These are phyloP conservation scores for Tachina lurida DNA, from an alignment of 2,888 invertebrate species.

Conservation along the genomic window DNA sequence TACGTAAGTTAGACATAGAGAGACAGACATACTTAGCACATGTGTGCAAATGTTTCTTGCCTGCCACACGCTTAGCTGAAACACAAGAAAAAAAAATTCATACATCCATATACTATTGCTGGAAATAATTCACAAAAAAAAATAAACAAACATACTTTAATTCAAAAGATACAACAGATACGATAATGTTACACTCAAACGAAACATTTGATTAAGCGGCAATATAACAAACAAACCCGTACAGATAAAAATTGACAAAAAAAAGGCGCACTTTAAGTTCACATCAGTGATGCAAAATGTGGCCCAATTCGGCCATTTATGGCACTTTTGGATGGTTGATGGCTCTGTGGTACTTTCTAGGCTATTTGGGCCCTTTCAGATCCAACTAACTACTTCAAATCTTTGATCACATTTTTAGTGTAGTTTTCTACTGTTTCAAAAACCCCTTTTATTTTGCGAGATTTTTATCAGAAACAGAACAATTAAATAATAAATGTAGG, in stretches of 20 bases:
- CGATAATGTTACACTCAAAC: slow-evolving; percentile 60
- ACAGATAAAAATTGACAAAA: background rate
- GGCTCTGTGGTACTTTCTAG: too few species aligned
- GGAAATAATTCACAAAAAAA: background rate
- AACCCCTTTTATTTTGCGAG: too few species aligned
- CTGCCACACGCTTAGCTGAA: slow-evolving; percentile 51
- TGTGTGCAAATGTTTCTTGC: slow-evolving; percentile 34
- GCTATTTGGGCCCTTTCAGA: too few species aligned
- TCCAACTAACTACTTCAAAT: too few species aligned
- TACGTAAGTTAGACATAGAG: background rate
- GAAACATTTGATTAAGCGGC: slow-evolving; percentile 63
- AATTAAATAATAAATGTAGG: too few species aligned
- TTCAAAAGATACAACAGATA: slow-evolving; percentile 55
- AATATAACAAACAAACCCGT: slow-evolving; percentile 40
- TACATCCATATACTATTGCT: background rate
- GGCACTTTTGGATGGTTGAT: too few species aligned
- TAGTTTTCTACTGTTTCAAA: too few species aligned
- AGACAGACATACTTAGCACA: slow-evolving; percentile 5
- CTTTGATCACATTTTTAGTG: too few species aligned
- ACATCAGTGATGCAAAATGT: too few species aligned
- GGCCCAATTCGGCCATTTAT: too few species aligned
- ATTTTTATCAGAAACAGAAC: too few species aligned
- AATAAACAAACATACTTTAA: background rate
- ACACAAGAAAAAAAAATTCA: slow-evolving; percentile 19
- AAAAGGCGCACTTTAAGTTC: slow-evolving; percentile 32